Evolutionary conservation across 1,140 invertebrate genomes (phyloP).

Genomic region (Triops cancriformis): DNA sequence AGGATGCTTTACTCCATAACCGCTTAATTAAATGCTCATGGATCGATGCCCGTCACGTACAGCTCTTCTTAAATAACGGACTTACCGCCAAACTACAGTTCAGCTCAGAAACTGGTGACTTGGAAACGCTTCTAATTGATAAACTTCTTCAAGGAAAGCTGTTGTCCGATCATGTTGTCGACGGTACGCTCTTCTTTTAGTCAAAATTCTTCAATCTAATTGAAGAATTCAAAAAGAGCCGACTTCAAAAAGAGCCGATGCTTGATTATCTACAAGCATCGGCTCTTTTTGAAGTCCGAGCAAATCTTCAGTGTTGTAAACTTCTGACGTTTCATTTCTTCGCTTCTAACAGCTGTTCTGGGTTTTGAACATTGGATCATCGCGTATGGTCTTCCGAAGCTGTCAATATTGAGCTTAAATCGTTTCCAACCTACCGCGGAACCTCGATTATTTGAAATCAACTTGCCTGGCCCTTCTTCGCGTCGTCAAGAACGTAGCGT

Average conservation of each 20-base stretch:
- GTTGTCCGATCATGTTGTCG: not conserved
- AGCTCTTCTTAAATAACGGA: constrained; percentile 1
- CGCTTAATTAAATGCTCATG: not conserved
- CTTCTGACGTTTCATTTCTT: not conserved
- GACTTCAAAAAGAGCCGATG: no score
- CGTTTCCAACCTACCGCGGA: not conserved
- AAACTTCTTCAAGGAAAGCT: not conserved
- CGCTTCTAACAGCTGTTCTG: not conserved
- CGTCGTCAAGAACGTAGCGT: constrained; percentile 24
- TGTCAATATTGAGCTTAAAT: not conserved
- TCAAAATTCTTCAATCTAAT: not conserved
- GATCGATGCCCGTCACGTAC: not conserved
- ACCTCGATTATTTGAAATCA: not conserved
- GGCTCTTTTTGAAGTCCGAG: no score
- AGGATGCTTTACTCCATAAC: not conserved
- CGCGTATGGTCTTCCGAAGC: not conserved
- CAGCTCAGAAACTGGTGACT: not conserved
- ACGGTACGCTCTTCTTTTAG: not conserved
- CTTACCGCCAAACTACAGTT: not conserved
- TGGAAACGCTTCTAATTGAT: not conserved
- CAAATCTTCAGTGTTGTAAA: no score
- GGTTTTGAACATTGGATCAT: not conserved
- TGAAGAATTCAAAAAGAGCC: no score
- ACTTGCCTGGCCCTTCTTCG: constrained; percentile 19
- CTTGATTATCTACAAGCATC: no score